Evolutionary conservation across 1,140 invertebrate genomes (phyloP).

Genomic region (Caenorhabditis tropicalis): DNA sequence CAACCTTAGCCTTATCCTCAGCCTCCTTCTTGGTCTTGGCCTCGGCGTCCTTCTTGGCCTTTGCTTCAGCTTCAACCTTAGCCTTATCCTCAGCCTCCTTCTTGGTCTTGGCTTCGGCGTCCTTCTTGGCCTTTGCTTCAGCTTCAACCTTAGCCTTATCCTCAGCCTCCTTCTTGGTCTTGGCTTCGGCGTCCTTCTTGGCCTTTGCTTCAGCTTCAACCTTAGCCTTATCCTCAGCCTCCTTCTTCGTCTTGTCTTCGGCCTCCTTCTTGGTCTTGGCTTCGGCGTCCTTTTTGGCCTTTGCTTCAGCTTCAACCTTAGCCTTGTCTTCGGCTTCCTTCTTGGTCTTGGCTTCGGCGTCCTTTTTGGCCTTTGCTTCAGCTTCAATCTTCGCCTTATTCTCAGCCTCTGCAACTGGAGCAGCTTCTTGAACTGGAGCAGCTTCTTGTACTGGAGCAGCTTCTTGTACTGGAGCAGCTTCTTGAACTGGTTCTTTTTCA

Average conservation of each 20-base stretch:
- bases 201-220: constrained; percentile 34
- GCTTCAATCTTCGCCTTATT: constrained; percentile 35
- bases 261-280: constrained; percentile 19
- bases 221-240: neutral
- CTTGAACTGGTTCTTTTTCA: no score
- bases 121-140: constrained; percentile 3
- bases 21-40: constrained; percentile 32
- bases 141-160: constrained; percentile 13
- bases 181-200: neutral
- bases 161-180: constrained; percentile 18
- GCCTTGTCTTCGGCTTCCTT: constrained; percentile 11
- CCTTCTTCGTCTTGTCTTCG: constrained; percentile 13
- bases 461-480: neutral
- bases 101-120: constrained; percentile 11
- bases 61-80: neutral
- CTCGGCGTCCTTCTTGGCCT: constrained; percentile 35
- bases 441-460: no score
- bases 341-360: constrained; percentile 14
- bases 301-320: constrained; percentile 2
- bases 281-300: neutral
- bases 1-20: constrained; percentile 29
- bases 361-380: constrained; percentile 9
- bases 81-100: constrained; percentile 23
- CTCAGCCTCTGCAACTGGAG: no score
- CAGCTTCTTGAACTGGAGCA: no score